These are phyloP conservation scores for Triplophysa tibetana DNA, from an alignment of 2,113 vertebrate species.

Conservation along the genomic window DNA sequence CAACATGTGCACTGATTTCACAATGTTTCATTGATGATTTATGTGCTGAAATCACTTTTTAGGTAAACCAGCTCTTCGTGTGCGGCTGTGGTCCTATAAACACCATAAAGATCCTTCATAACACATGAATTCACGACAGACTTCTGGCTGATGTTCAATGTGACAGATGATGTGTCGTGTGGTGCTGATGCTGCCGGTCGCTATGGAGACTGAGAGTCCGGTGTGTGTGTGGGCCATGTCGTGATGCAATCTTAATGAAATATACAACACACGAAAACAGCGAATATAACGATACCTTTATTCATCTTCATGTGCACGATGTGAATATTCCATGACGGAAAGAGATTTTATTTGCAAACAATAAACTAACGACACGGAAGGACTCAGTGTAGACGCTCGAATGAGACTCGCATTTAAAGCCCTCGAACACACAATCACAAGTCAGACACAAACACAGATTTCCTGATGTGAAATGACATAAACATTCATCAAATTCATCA, in stretches of 20 bases:
- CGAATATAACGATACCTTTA: neutral
- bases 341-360: neutral
- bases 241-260: slow-evolving; percentile 56
- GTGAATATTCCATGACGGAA: neutral
- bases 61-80: neutral
- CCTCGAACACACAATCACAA: slow-evolving; percentile 4
- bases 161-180: neutral
- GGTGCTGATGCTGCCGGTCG: slow-evolving; percentile 47
- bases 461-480: neutral
- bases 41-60: neutral
- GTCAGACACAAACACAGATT: neutral
- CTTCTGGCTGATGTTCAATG: neutral
- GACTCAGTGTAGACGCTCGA: neutral
- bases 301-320: neutral
- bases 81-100: neutral
- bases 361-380: neutral
- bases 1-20: neutral
- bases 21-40: neutral
- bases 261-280: neutral
- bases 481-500: neutral
- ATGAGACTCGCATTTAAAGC: neutral
- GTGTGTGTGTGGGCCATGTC: slow-evolving; percentile 7
- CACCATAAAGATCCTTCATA: no score
- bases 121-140: no score
- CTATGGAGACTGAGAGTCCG: slow-evolving; percentile 48